phyloP scores from a whole-genome alignment of 2,797 vertebrate species.

The Rhinophrynus dorsalis region DNA sequence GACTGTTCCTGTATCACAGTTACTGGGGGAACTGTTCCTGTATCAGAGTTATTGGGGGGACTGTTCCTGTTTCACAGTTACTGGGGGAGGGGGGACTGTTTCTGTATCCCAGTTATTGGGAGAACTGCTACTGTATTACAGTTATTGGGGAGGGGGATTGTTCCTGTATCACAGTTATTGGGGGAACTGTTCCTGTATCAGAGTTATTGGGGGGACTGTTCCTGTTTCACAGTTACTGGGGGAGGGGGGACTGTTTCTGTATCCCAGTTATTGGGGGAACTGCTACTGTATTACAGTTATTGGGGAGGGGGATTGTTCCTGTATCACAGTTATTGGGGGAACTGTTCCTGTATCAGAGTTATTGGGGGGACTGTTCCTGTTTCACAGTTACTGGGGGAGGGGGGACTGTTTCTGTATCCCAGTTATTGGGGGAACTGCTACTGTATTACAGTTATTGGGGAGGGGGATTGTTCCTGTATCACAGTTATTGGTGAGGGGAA shows the following conservation, averaged over 20 bases:
- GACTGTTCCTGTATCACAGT: too few relatives aligned
- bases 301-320: neutral
- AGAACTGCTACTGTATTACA: too few relatives aligned
- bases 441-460: neutral
- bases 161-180: neutral
- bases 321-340: neutral
- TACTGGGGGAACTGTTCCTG: too few relatives aligned
- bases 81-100: too few relatives aligned
- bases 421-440: neutral
- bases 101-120: too few relatives aligned
- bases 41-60: too few relatives aligned
- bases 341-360: neutral
- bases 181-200: neutral
- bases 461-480: neutral
- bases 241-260: neutral
- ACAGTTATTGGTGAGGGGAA: neutral
- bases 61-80: too few relatives aligned
- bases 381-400: neutral
- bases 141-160: neutral
- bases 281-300: neutral
- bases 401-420: neutral
- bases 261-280: neutral
- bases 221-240: neutral
- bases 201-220: neutral
- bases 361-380: neutral